Base-by-base conservation (phyloP, 2,888 invertebrate species). In the Timandra comae region DNA sequence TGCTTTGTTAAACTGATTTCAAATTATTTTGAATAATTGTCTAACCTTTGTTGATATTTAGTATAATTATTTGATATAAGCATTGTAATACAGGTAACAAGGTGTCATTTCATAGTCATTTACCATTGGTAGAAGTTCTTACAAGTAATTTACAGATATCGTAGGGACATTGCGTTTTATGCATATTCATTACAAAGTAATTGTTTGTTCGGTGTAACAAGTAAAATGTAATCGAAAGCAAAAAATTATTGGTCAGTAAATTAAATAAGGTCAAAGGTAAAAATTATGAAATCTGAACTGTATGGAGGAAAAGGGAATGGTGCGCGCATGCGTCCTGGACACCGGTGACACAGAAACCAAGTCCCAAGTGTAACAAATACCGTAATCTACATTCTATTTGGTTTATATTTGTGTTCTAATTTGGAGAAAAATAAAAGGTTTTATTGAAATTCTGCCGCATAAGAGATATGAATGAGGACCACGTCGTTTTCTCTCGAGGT, bases 391-490 rank as follows among this genome's bases (percentile, higher is more conserved):
- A 39, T 27, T 33, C 24, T 23, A 35, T 32, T 27, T 31, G 37
- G 40, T 42, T 35, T 5, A 24, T 9, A 11, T 10, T 11, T 24
- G 6, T 24, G 7, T 24, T 24, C 7, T 10, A 24, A 7, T 7
- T 5, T 7, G 33, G 44, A 47, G 47, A 50, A 48, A 47, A 52
- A 43, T 62, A 58, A 53, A 58, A 47, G 63, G 57, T 71, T 80
- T 82, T 55, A 63, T 65, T 63, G 56, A 68, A 46, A 57, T 66
- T 66, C 65, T 70, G 81, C 58, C 61, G 67, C 47, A 74, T 69
- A 82, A 78, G 71, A 84, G 90, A 89, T 93, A 93, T 94, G 94
- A 94, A 94, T 94, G 94, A 93, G 91, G 93, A 90, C 93, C 89
- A 93, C 92, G 87, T 91, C 90, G 88, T 89, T 92, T 82, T 90